Conservation (phyloP, 2,888 invertebrate species). For the Scaptomyza tumidula region DNA sequence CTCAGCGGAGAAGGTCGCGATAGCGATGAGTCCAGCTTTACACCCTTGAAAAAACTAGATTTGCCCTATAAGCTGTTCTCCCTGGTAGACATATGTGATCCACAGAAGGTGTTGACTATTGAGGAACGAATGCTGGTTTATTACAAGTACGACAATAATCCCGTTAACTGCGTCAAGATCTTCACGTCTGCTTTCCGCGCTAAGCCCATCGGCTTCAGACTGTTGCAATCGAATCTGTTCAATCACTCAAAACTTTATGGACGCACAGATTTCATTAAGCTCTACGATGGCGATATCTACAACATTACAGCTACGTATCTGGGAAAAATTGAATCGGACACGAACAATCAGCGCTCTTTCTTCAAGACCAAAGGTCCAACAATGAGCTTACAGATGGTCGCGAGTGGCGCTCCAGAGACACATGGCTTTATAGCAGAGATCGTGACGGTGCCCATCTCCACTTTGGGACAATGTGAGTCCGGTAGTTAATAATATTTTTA, state of each 20-base stretch:
- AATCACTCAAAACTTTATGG: slow-evolving; percentile 93
- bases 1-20: slow-evolving; percentile 96
- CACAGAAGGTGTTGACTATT: slow-evolving; percentile 94
- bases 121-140: slow-evolving; percentile 96
- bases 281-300: slow-evolving; percentile 97
- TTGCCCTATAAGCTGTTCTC: slow-evolving; percentile 97
- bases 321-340: slow-evolving; percentile 90
- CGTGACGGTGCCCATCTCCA: slow-evolving; percentile 96
- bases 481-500: accelerated
- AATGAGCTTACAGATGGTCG: slow-evolving; percentile 95
- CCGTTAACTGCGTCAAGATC: slow-evolving; percentile 98
- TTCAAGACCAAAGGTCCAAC: slow-evolving; percentile 91
- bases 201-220: slow-evolving; percentile 94
- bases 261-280: slow-evolving; percentile 92
- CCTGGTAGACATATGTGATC: slow-evolving; percentile 97
- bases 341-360: slow-evolving; percentile 89
- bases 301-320: slow-evolving; percentile 91
- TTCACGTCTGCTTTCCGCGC: slow-evolving; percentile 94
- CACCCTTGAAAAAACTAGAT: slow-evolving; percentile 91
- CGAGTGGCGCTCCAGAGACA: slow-evolving; percentile 96
- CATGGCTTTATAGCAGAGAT: slow-evolving; percentile 99
- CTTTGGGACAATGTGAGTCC: slow-evolving; percentile 93
- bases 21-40: slow-evolving; percentile 94
- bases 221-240: slow-evolving; percentile 96
- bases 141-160: slow-evolving; percentile 98